phyloP scores from a whole-genome alignment of 1,140 invertebrate genomes.

The Plectrocnemia conspersa region DNA sequence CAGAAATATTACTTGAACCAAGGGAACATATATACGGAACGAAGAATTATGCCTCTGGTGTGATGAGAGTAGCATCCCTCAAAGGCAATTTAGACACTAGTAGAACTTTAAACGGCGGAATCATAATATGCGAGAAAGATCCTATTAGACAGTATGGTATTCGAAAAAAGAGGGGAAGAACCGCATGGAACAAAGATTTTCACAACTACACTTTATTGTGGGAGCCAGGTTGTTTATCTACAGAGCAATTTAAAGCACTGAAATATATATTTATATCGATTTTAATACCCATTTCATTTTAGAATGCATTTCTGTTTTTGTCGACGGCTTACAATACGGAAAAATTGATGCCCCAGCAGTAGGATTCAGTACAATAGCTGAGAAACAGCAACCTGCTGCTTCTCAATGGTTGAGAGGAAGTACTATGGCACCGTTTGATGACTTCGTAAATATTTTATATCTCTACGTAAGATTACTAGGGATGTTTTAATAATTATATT shows the following conservation, averaged over 20 bases:
- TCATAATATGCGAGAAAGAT: slow-evolving; percentile 42
- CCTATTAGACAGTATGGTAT: slow-evolving; percentile 40
- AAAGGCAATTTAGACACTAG: slow-evolving; percentile 46
- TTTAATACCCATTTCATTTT: too few species aligned
- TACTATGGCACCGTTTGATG: slow-evolving; percentile 66
- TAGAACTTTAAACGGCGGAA: slow-evolving; percentile 45
- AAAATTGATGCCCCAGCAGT: slow-evolving; percentile 38
- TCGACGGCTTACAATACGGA: slow-evolving; percentile 43
- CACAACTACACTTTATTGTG: slow-evolving; percentile 63
- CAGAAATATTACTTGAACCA: slow-evolving; percentile 57
- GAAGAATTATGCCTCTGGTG: slow-evolving; percentile 50
- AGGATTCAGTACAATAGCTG: slow-evolving; percentile 41
- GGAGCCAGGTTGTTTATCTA: slow-evolving; percentile 60
- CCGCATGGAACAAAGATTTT: slow-evolving; percentile 58
- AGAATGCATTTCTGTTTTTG: slow-evolving; percentile 41
- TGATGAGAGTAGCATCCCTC: slow-evolving; percentile 49
- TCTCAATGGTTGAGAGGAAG: slow-evolving; percentile 42
- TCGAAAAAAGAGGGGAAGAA: slow-evolving; percentile 42
- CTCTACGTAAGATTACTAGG: too few species aligned
- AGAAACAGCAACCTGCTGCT: slow-evolving; percentile 37
- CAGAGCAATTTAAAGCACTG: too few species aligned
- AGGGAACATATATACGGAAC: slow-evolving; percentile 49
- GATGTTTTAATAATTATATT: too few species aligned
- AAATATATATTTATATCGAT: too few species aligned
- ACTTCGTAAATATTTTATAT: slow-evolving; percentile 62